Conservation (phyloP, 2,888 invertebrate species). For the Harmothoe impar region DNA sequence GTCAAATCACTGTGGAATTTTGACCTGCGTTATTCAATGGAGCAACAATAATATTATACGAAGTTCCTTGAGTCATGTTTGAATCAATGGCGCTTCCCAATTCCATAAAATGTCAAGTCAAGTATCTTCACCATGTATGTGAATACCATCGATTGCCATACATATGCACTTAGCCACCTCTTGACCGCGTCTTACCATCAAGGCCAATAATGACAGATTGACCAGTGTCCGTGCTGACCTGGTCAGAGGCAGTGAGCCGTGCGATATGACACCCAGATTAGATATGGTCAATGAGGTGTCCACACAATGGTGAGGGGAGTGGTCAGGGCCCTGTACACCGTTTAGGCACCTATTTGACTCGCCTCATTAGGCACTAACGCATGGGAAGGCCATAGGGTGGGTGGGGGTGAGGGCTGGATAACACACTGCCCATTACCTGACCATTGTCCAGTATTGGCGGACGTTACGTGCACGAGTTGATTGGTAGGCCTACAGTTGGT, state of each 20-base stretch:
- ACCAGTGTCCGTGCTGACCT: slow-evolving; percentile 34
- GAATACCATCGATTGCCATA: neutral
- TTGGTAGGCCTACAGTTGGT: slow-evolving; percentile 13
- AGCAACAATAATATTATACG: too few relatives aligned
- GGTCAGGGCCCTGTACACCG: neutral
- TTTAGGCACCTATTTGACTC: slow-evolving; percentile 53
- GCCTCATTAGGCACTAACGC: slow-evolving; percentile 26
- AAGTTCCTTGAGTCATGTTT: too few relatives aligned
- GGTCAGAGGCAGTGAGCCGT: slow-evolving; percentile 46
- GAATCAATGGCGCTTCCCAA: too few relatives aligned
- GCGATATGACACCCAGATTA: slow-evolving; percentile 43
- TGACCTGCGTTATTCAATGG: too few relatives aligned
- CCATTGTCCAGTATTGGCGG: slow-evolving; percentile 53
- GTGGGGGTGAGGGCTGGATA: neutral
- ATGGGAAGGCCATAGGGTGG: neutral
- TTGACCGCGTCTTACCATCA: neutral
- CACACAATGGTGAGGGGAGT: slow-evolving; percentile 4
- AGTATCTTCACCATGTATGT: too few relatives aligned
- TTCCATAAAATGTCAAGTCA: too few relatives aligned
- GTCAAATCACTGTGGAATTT: too few relatives aligned
- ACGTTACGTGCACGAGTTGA: slow-evolving; percentile 54
- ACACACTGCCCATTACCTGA: slow-evolving; percentile 54
- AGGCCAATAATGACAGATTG: slow-evolving; percentile 20
- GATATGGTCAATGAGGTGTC: slow-evolving; percentile 6
- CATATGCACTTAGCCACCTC: slow-evolving; percentile 37